Base-by-base conservation (phyloP, 2,113 vertebrate genomes). In the Elanus axillaris region DNA sequence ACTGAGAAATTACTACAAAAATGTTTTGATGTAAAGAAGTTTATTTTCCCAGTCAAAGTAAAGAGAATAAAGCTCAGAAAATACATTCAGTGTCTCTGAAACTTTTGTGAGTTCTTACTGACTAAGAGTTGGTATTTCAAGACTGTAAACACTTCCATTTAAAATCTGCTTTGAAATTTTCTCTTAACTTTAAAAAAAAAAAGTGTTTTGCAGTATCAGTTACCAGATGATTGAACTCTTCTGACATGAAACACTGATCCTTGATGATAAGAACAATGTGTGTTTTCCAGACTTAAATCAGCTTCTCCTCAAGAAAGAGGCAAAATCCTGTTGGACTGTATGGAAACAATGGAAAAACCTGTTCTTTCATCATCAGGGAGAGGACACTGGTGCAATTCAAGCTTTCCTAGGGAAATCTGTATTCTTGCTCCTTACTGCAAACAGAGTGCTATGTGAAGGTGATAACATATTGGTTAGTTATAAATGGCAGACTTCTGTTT, bases 61-160 rank as follows among this genome's bases (percentile, higher is more conserved):
- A 81, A 85, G 62, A 69, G 56, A 91, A 40, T 58, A 87, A 94
- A 93, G 43, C 48, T 48, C 52, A 86, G 48, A 64, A 81, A 82
- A 22, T 13, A 29, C 47, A 13, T 67, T 8, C 59, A 32, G 18
- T 68, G 42, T 68, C 32, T 78, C 19, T 60, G 55, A 79, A 76
- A 45, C 9, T 67, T 81, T 9, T 25, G 5, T 83, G 83, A 82
- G 29, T 73, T 91, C 27, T 84, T 22, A 16, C 40, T 71, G 26
- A 8, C 15, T 38, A 22, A 42, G 38, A 60, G 19, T 72, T 94
- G 36, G 6, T 75, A 20, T 89, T 81, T 47, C 40, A 52, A 36
- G 43, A 31, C 66, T 32, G 22, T 5, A 7, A 75, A 27, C 34
- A 10, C 7, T 69, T 92, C 3, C 1, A 7, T 86, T 90, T 83